Base-by-base conservation (phyloP, 2,113 vertebrate genomes). In the Tonatia bakeri region DNA sequence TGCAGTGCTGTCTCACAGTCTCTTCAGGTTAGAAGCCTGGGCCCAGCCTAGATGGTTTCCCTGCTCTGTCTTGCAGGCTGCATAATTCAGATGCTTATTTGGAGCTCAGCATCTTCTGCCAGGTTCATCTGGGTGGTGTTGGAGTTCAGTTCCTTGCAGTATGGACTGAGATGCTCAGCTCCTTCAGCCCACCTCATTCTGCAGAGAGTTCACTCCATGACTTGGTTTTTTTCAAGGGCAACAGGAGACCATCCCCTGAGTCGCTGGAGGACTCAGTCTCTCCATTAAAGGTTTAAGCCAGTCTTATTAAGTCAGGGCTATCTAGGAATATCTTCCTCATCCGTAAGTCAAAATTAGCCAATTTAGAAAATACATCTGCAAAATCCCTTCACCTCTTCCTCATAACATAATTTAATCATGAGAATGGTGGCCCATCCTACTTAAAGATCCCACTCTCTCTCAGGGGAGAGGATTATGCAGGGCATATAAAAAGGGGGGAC, bases 291-390 rank as follows among this genome's bases (percentile, higher is more conserved):
- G 1, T 38, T 50, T 77, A 10, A 33, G 43, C 26, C 72, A 9
- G 0, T 31, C 47, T 24, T 83, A 28, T 69, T 85, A 81, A 76
- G 5, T 13, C 11, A 54, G 43, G 87, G 26, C 59, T 59, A 38
- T 54, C 47, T 83, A 84, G 19, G 26, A 45, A 72, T 26, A 45
- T 82, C 14, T 87, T 59, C 40, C 4, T 94, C 77, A 73, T 67
- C 24, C 83, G 52, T 12, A 87, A 79, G 54, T 92, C 36, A 43
- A 6, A 93, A n/a, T 70, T 36, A 80, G 16, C 26, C 86, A 64
- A 61, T 87, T 87, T 80, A 40, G 31, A 83, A 52, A 56, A 86
- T 87, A 38, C 13, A 40, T 73, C 24, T 73, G 65, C 19, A 95
- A 45, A 69, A 80, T 75, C 20, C 24, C 24, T 82, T 82, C 26